Evolutionary conservation across 2,797 vertebrate species (phyloP), one percentile per base, ranked within the genome.

Genomic region (Liparis tanakae): DNA sequence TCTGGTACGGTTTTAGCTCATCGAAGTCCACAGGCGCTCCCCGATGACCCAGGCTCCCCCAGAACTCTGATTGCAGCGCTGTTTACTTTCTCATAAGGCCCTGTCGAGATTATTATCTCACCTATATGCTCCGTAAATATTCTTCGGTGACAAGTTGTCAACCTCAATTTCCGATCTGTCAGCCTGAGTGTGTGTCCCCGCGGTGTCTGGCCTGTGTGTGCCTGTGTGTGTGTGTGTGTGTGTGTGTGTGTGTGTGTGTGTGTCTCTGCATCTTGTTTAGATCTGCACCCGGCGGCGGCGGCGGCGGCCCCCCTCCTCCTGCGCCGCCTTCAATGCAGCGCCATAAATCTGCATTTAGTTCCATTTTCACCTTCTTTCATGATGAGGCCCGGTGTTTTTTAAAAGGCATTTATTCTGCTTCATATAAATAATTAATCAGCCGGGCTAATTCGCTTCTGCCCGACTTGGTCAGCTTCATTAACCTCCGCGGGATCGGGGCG

Each of bases 391-490:
- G 92, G 93, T 95, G 94, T 96, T 97, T 96, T 97, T 96, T 96
- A 96, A 30, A 96, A 95, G 95, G 93, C 95, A 96, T 97, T 98
- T 96, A 96, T 97, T 97, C 96, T 96, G 94, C 94, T 95, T 96
- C 94, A 94, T 96, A 96, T 98, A 96, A 97, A 98, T 97, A 97
- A 97, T 97, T 96, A 96, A 98, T 96, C 95, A 96, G 94, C 94
- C 93, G 95, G 95, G 95, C 96, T 97, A 97, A 98, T 98, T 97
- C 91, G 95, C 96, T 96, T 97, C 96, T 96, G 95, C 95, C 94
- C 92, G 95, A 96, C 96, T 96, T 96, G 96, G 95, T 97, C 96
- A 96, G 92, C 96, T 96, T 97, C 96, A 97, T 98, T 98, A 98
- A 96, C 94, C 92, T 93, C 92, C 93, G 93, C 90, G 90, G 89